Percentiles rank a stretch among this genome's conserved stretches.
These are phyloP conservation scores for Pelecanoides urinatrix DNA, from an alignment of 2,113 vertebrate genomes.

Conservation along the genomic window DNA sequence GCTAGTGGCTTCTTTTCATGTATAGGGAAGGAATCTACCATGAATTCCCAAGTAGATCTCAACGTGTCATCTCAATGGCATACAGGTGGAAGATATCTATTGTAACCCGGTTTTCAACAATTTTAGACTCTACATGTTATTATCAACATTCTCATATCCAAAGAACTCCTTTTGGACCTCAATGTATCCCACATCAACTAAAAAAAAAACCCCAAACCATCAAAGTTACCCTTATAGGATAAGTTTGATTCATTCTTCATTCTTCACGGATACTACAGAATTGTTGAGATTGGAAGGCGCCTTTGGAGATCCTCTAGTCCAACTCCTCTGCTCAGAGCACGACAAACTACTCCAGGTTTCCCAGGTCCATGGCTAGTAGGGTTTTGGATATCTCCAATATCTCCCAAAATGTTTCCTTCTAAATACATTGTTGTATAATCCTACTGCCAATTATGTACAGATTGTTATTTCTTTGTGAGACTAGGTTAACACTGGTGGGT, in stretches of 20 bases:
- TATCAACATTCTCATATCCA: background rate
- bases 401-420: background rate
- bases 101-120: accelerated
- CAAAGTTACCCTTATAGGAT: background rate
- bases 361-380: background rate
- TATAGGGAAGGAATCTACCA: background rate
- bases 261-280: background rate
- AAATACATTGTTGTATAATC: background rate
- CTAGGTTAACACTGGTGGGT: background rate
- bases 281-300: background rate
- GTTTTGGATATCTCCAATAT: background rate
- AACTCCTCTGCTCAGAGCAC: background rate
- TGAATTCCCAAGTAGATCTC: background rate
- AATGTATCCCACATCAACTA: background rate
- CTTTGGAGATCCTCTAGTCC: background rate
- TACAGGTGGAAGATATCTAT: background rate
- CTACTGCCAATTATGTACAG: background rate
- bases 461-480: background rate
- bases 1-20: background rate
- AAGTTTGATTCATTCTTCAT: background rate
- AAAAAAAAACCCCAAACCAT: background rate
- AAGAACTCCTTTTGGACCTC: background rate
- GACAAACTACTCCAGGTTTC: background rate
- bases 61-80: background rate
- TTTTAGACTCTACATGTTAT: background rate